Percentiles rank a stretch among this genome's conserved stretches.
Conservation (phyloP, 1,140 invertebrate genomes). For the Lasioglossum baleicum region DNA sequence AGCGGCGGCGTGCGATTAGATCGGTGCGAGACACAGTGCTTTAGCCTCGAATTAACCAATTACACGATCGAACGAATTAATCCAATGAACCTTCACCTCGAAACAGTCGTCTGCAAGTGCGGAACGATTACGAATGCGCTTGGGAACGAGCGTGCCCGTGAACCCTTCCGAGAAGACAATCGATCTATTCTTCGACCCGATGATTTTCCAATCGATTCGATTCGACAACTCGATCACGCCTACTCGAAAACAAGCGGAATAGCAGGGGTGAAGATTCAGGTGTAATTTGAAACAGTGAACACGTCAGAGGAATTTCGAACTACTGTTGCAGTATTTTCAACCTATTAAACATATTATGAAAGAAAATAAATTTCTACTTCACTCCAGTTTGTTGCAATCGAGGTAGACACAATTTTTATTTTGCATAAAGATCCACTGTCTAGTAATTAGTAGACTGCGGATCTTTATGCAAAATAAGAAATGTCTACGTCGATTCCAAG, state of each 20-base stretch:
- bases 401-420: no score
- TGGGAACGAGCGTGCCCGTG: constrained; percentile 6
- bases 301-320: no score
- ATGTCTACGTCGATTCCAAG: no score
- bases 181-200: neutral
- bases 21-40: constrained; percentile 37
- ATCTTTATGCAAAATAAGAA: no score
- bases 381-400: no score
- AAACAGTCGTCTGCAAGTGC: constrained; percentile 27
- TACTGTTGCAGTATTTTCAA: no score
- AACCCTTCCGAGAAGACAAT: constrained; percentile 25
- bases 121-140: constrained; percentile 16
- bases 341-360: no score
- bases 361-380: no score
- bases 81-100: constrained; percentile 51
- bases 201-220: neutral
- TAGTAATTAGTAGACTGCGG: no score
- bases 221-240: neutral
- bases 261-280: no score
- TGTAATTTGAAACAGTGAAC: no score
- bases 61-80: constrained; percentile 52
- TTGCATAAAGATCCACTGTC: no score
- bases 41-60: constrained; percentile 46
- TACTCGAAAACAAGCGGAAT: neutral
- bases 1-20: constrained; percentile 15